These are phyloP conservation scores for Pica pica DNA, from an alignment of 2,113 vertebrate genomes.

Conservation along the genomic window DNA sequence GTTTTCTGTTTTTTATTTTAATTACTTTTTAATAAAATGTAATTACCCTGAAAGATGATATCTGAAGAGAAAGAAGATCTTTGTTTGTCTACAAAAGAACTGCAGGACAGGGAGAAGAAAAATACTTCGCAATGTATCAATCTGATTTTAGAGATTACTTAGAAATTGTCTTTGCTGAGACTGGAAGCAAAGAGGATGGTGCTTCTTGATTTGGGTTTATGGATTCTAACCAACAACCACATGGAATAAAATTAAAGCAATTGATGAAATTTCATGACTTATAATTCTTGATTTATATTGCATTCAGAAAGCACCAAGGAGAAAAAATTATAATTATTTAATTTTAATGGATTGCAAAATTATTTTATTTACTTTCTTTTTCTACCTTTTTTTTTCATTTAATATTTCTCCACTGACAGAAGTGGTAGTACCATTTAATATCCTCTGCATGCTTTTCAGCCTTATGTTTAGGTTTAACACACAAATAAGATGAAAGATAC, in stretches of 20 bases:
- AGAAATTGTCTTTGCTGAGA: neutral
- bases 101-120: neutral
- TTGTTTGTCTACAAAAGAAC: neutral
- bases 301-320: neutral
- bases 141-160: neutral
- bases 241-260: neutral
- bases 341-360: neutral
- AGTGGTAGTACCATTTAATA: neutral
- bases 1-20: neutral
- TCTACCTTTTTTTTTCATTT: neutral
- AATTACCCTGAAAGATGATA: neutral
- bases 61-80: neutral
- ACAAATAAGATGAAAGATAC: neutral
- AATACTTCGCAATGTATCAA: neutral
- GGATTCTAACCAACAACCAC: neutral
- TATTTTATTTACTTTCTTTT: neutral
- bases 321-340: neutral
- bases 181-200: neutral
- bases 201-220: neutral
- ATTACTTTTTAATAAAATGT: constrained; percentile 5
- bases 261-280: neutral
- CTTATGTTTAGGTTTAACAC: neutral
- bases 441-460: neutral
- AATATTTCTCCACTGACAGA: neutral
- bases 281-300: neutral